These are phyloP conservation scores for Drosophila novamexicana DNA, from an alignment of 1,140 invertebrate species.

Conservation along the genomic window DNA sequence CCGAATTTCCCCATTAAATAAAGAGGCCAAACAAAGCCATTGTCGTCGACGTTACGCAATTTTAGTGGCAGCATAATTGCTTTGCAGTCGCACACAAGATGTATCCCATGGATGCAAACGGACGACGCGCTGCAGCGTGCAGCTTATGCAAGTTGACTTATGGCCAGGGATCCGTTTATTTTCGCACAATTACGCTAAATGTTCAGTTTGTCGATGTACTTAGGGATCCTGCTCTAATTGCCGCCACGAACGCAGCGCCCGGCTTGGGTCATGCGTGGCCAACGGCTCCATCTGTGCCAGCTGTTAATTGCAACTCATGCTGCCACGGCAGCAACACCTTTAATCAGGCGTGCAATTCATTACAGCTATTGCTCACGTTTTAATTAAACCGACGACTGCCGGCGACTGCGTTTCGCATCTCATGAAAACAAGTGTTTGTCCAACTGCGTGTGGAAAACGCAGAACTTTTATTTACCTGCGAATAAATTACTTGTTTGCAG, in stretches of 20 bases:
- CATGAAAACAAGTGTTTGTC: neutral
- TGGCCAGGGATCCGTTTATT: slow-evolving; percentile 13
- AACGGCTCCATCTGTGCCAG: slow-evolving; percentile 1
- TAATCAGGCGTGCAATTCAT: slow-evolving; percentile 56
- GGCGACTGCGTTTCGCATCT: slow-evolving; percentile 28
- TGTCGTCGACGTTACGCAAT: neutral
- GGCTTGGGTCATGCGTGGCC: slow-evolving; percentile 7
- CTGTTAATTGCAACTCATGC: neutral
- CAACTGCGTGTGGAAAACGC: neutral
- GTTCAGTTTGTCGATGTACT: slow-evolving; percentile 41
- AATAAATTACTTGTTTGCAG: neutral
- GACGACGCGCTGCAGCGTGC: neutral
- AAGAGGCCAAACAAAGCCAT: neutral
- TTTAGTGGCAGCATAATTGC: neutral
- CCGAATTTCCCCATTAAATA: slow-evolving; percentile 7
- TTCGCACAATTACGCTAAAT: slow-evolving; percentile 52
- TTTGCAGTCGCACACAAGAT: slow-evolving; percentile 12
- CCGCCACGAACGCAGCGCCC: slow-evolving; percentile 23
- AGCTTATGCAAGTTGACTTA: slow-evolving; percentile 39
- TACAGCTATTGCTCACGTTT: slow-evolving; percentile 66
- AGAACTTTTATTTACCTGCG: neutral
- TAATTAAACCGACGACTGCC: slow-evolving; percentile 49
- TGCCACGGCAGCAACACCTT: slow-evolving; percentile 23
- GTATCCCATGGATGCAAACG: slow-evolving; percentile 18
- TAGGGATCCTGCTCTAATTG: slow-evolving; percentile 50